Conservation (phyloP, 2,797 vertebrate species). For the Lagodon rhomboides region DNA sequence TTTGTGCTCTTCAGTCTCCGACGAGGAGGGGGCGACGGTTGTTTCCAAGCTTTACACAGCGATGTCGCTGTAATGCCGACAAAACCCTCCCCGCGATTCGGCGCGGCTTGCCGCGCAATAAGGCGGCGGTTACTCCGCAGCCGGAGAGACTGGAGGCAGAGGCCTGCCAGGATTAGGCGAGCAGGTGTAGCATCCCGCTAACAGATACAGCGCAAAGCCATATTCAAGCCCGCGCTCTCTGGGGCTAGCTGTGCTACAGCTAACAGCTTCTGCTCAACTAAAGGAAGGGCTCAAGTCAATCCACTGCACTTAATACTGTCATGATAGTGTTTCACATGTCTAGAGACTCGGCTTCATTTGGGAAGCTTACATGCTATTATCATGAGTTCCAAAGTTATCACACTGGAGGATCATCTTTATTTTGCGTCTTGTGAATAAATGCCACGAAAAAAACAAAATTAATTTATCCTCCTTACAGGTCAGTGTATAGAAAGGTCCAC, state of each 20-base stretch:
- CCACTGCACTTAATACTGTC: slow-evolving; percentile 39
- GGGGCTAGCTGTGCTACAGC: slow-evolving; percentile 78
- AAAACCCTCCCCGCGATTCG: slow-evolving; percentile 77
- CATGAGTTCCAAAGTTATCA: neutral
- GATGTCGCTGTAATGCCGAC: slow-evolving; percentile 83
- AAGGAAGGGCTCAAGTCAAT: slow-evolving; percentile 68
- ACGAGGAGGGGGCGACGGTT: slow-evolving; percentile 59
- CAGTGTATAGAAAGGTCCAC: neutral
- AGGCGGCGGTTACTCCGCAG: slow-evolving; percentile 81
- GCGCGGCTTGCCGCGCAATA: slow-evolving; percentile 81
- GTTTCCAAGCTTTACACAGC: slow-evolving; percentile 83
- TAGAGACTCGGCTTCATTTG: slow-evolving; percentile 6
- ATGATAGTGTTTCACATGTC: slow-evolving; percentile 45
- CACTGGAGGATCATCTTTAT: neutral
- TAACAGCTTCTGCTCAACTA: slow-evolving; percentile 73
- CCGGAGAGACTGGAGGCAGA: slow-evolving; percentile 79
- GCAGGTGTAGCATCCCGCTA: slow-evolving; percentile 86
- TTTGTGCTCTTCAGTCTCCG: slow-evolving; percentile 60
- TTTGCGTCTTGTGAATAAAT: neutral
- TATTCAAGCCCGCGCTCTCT: slow-evolving; percentile 73
- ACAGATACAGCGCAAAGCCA: slow-evolving; percentile 81
- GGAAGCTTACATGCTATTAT: neutral
- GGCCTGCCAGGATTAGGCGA: slow-evolving; percentile 86
- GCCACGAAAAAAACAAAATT: neutral
- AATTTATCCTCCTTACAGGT: neutral